phyloP scores from a whole-genome alignment of 2,888 invertebrate species.

The Aphelenchoides bicaudatus region DNA sequence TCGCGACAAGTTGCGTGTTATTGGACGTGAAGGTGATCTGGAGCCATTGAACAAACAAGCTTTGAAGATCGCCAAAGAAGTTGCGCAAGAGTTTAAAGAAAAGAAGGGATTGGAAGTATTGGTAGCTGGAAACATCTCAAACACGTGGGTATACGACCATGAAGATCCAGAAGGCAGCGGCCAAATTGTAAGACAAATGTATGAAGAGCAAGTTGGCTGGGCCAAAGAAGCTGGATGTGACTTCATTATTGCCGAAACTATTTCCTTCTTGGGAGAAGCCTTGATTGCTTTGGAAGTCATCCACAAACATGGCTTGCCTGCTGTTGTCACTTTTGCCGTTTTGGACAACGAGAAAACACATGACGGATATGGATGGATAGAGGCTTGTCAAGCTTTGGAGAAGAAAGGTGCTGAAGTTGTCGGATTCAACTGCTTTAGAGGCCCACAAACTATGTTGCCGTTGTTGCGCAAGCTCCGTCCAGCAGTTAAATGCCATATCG shows the following conservation, averaged over 20 bases:
- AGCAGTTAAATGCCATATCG: conserved; percentile 3
- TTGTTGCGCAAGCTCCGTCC: conserved; percentile 28
- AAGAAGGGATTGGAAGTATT: conserved; percentile 48
- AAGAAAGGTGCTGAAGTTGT: conserved; percentile 59
- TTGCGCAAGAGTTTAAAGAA: conserved; percentile 43
- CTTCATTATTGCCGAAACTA: conserved; percentile 61
- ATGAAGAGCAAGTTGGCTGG: conserved; percentile 59
- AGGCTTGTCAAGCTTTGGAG: conserved; percentile 26
- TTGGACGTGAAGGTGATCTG: conserved; percentile 57
- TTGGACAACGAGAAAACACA: conserved; percentile 41
- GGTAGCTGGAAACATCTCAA: conserved; percentile 61
- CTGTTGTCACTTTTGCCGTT: conserved; percentile 52
- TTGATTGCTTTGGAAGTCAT: conserved; percentile 57
- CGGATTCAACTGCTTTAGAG: conserved; percentile 59
- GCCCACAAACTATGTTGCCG: conserved; percentile 57
- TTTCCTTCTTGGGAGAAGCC: conserved; percentile 55
- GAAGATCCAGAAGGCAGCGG: conserved; percentile 11
- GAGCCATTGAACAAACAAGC: conserved; percentile 56
- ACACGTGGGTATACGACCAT: conserved; percentile 48
- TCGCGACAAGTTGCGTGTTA: conserved; percentile 55
- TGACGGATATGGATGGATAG: conserved; percentile 36
- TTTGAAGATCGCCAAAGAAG: conserved; percentile 58
- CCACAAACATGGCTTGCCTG: conserved; percentile 53
- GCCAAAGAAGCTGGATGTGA: conserved; percentile 59
- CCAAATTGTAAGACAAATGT: conserved; percentile 1